Evolutionary conservation across 2,888 invertebrate species (phyloP), one percentile per base, ranked within the genome.

Genomic region (Chrysodeixis includens): DNA sequence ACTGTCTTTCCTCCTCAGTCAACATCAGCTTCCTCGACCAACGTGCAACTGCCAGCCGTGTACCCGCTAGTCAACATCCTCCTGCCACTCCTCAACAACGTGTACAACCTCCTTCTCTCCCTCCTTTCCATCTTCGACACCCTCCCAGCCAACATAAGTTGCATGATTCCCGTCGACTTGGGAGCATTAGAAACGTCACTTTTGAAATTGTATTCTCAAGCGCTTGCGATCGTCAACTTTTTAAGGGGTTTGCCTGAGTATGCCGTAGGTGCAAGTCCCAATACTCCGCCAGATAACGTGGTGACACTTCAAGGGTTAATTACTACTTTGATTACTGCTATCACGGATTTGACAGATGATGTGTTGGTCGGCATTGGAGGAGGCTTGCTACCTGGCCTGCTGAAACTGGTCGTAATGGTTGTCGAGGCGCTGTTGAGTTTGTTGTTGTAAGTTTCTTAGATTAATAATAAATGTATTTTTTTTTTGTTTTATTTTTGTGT

Each of bases 81-180:
- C 0, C 85, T 94, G 0, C 94, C 94, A 0, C 89, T 95, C 0
- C 76, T 95, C 0, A 95, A 95, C 85, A 95, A 94, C 83, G 95
- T 95, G 0, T 95, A 95, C 85, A 95, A 94, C 64, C 90, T 95
- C 1, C 89, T 95, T 0, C 85, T 95, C 0, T 93, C 94, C 0
- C 87, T 95, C 0, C 88, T 95, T 0, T 94, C 94, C 0, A 93
- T 94, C 68, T 94, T 95, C 76, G 94, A 95, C 72, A 93, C 94
- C 0, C 84, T 95, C 0, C 94, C 94, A 0, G 86, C 94, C 0
- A 88, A 92, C 0, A 87, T 95, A 35, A 92, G 91, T 78, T 90
- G 90, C 55, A 74, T 94, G 26, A 93, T 95, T 7, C 94, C 94
- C 0, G 92, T 95, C 0, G 94, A 95, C 63, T 68, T 95, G 0